A percentile compares a stretch with the other conserved stretches of the same genome.
Conservation (phyloP, 2,797 vertebrate species). For the Antennarius maculatus region DNA sequence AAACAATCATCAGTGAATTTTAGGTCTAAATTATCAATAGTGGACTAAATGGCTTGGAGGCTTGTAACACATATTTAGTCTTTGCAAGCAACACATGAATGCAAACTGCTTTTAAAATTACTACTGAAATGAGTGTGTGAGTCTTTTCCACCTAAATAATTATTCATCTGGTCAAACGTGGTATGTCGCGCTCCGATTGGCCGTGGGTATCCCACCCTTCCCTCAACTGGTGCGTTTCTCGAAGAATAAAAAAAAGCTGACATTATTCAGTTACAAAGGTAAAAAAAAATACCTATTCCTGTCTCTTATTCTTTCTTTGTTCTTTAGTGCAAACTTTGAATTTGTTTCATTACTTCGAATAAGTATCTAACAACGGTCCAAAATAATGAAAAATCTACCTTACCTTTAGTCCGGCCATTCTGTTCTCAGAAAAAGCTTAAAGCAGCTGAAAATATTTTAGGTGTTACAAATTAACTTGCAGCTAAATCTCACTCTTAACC, state of each 20-base stretch:
- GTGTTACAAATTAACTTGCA: constrained; percentile 31
- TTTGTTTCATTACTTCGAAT: not conserved
- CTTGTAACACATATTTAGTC: not conserved
- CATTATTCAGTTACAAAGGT: not conserved
- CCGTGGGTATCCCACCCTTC: constrained; percentile 68
- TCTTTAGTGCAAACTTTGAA: not conserved
- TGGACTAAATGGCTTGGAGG: not conserved
- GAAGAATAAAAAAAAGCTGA: no score
- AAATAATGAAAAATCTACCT: constrained; percentile 26
- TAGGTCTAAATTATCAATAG: not conserved
- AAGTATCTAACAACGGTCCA: not conserved
- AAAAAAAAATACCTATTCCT: not conserved
- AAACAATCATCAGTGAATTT: not conserved
- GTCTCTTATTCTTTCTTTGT: not conserved
- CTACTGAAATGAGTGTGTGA: not conserved
- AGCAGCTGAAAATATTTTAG: constrained; percentile 12
- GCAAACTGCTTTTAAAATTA: not conserved
- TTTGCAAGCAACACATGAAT: not conserved
- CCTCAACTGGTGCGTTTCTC: constrained; percentile 2
- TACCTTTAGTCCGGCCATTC: constrained; percentile 82
- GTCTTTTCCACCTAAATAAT: not conserved
- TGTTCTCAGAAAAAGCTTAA: constrained; percentile 21
- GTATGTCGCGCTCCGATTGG: constrained; percentile 82
- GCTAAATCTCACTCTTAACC: constrained; percentile 5
- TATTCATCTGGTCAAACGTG: constrained; percentile 79